A percentile compares a stretch with the other conserved stretches of the same genome.
These are phyloP conservation scores for Myocastor coypus DNA, from an alignment of 2,113 vertebrate genomes.

Conservation along the genomic window DNA sequence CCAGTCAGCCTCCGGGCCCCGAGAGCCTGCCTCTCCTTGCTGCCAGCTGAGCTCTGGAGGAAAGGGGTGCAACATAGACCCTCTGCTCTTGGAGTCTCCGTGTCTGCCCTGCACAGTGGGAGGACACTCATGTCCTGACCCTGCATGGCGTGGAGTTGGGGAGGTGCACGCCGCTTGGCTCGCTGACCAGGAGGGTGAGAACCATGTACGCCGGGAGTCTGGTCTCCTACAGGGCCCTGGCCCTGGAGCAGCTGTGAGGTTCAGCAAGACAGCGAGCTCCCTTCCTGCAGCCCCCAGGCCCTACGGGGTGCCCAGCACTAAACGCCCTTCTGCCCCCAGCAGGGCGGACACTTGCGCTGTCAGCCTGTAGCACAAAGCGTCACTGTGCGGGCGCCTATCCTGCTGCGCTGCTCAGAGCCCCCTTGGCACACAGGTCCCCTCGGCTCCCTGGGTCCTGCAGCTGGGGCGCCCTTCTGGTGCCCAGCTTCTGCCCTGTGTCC, in stretches of 20 bases:
- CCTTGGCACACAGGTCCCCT: not conserved
- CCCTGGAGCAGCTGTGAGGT: no score
- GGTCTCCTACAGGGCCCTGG: not conserved
- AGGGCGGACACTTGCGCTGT: not conserved
- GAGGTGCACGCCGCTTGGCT: not conserved
- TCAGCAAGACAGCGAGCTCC: fast-evolving
- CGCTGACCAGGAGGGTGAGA: not conserved
- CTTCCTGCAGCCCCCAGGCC: fast-evolving
- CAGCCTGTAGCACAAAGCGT: no score
- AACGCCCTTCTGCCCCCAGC: not conserved
- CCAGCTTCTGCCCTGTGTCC: not conserved
- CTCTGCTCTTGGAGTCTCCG: not conserved
- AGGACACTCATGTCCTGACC: not conserved
- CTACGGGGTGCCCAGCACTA: fast-evolving
- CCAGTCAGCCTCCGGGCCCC: no score
- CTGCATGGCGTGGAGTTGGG: fast-evolving
- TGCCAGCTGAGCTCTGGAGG: not conserved
- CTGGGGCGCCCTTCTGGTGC: fast-evolving
- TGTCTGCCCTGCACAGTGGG: no score
- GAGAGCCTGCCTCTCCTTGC: no score
- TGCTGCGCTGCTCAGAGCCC: not conserved
- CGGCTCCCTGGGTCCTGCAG: not conserved
- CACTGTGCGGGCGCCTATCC: not conserved
- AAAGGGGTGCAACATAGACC: no score
- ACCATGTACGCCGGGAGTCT: not conserved